These are phyloP conservation scores for Anhinga anhinga DNA, from an alignment of 2,113 vertebrate genomes.

Conservation along the genomic window DNA sequence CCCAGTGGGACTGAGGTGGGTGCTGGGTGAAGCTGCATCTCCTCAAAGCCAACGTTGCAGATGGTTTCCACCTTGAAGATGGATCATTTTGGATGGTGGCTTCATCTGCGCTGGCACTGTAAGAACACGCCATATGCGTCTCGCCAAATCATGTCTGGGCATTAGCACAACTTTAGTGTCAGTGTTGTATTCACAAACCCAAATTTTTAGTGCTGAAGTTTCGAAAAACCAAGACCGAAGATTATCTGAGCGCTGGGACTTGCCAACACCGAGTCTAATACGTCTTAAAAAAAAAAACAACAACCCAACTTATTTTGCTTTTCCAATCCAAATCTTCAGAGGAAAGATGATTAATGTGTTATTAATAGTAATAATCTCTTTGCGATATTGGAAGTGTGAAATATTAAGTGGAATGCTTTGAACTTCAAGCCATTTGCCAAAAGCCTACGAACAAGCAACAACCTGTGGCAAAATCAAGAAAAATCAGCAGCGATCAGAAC, in stretches of 20 bases:
- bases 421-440: not conserved
- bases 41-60: not conserved
- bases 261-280: not conserved
- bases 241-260: fast-evolving
- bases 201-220: not conserved
- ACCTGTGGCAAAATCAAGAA: not conserved
- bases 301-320: not conserved
- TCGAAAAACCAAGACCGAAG: not conserved
- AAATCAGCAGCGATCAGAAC: fast-evolving
- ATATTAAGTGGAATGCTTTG: not conserved
- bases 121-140: not conserved
- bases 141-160: not conserved
- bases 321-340: not conserved
- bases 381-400: not conserved
- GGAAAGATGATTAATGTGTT: not conserved
- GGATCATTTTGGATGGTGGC: not conserved
- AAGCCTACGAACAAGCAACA: not conserved
- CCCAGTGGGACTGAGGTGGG: not conserved
- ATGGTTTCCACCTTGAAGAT: not conserved
- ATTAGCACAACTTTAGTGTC: not conserved
- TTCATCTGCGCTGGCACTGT: not conserved
- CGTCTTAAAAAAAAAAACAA: not conserved
- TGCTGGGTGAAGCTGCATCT: not conserved
- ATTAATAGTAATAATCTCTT: not conserved
- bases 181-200: not conserved